Evolutionary conservation across 2,888 invertebrate genomes (phyloP).

Genomic region (Dolichomitus sp.): DNA sequence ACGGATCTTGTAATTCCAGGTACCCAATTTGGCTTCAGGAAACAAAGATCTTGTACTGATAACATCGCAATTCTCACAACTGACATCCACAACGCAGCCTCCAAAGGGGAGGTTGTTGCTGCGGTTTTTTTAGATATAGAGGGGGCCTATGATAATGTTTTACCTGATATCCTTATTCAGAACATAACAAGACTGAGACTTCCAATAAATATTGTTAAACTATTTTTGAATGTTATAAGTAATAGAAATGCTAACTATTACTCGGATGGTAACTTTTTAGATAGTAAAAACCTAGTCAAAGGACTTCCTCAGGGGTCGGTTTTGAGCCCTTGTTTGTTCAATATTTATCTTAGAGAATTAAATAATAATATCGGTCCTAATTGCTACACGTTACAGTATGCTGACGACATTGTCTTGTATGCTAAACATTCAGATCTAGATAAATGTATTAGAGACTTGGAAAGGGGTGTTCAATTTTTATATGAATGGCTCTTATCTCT

Average conservation of each 20-base stretch:
- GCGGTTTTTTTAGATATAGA: no score
- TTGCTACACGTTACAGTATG: conserved; percentile 11
- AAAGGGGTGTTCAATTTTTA: background rate
- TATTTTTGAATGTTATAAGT: background rate
- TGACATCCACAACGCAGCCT: conserved; percentile 7
- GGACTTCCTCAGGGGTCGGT: conserved; percentile 25
- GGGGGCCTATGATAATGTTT: conserved; percentile 30
- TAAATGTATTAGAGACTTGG: background rate
- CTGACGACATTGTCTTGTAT: conserved; percentile 17
- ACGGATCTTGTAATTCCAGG: conserved; percentile 19
- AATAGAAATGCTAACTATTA: conserved; percentile 21
- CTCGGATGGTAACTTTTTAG: conserved; percentile 2
- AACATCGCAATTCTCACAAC: conserved; percentile 9
- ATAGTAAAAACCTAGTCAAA: background rate
- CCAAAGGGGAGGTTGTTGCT: background rate
- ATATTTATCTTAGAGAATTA: conserved; percentile 27
- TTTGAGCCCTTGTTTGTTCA: conserved; percentile 15
- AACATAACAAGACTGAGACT: background rate
- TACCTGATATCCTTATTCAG: background rate
- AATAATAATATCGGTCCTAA: background rate
- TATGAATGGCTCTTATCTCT: background rate
- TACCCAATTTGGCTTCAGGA: conserved; percentile 16
- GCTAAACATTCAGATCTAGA: background rate
- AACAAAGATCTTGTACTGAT: conserved; percentile 4
- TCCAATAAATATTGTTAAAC: background rate